phyloP scores from a whole-genome alignment of 2,113 vertebrate species.

The Oceanites oceanicus region DNA sequence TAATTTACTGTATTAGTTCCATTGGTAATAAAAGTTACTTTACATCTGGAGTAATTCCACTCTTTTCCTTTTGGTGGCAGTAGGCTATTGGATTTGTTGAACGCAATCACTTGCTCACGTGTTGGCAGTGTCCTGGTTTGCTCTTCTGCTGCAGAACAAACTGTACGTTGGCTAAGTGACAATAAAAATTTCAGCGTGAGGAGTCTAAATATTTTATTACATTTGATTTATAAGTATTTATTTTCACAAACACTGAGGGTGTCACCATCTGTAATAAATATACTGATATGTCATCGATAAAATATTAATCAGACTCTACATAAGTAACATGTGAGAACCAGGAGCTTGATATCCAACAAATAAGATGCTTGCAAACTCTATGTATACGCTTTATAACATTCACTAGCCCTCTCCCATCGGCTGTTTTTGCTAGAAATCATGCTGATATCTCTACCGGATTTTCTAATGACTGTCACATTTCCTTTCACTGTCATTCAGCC shows the following conservation, averaged over 20 bases:
- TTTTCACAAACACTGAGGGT: not conserved
- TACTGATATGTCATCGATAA: not conserved
- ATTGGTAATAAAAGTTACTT: not conserved
- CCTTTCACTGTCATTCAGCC: not conserved
- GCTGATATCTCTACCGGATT: not conserved
- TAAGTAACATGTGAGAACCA: not conserved
- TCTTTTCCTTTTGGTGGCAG: conserved; percentile 67
- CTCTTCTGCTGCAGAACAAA: not conserved
- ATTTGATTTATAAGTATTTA: conserved; percentile 7
- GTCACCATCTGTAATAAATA: not conserved
- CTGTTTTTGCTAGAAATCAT: not conserved
- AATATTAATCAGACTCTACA: not conserved
- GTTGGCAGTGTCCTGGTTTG: not conserved
- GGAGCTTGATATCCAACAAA: not conserved
- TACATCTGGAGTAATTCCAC: not conserved
- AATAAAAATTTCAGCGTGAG: not conserved
- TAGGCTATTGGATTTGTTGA: not conserved
- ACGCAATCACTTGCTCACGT: not conserved
- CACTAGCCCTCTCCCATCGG: not conserved
- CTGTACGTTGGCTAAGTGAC: not conserved
- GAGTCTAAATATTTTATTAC: not conserved
- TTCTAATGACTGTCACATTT: not conserved
- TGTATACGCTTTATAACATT: not conserved
- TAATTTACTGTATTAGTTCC: not conserved
- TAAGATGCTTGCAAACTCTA: not conserved